Percentiles rank a stretch among this genome's conserved stretches.
phyloP scores from a whole-genome alignment of 2,888 invertebrate genomes.

The Drosophila sordidula region DNA sequence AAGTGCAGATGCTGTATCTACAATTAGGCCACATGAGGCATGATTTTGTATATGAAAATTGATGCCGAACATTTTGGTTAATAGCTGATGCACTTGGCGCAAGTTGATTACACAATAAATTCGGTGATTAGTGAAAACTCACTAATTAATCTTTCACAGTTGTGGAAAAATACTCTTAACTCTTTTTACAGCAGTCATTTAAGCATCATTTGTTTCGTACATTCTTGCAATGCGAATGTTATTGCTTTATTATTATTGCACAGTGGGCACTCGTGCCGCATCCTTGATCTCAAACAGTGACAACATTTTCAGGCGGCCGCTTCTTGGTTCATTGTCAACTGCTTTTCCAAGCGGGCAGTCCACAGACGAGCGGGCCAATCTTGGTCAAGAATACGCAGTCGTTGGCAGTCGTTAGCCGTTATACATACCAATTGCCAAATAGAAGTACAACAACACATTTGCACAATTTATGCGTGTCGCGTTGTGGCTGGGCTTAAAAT shows the following conservation, averaged over 20 bases:
- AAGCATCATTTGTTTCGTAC: slow-evolving; percentile 26
- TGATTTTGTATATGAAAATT: slow-evolving; percentile 20
- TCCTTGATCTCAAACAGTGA: slow-evolving; percentile 68
- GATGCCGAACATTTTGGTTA: slow-evolving; percentile 26
- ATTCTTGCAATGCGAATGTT: slow-evolving; percentile 39
- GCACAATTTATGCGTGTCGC: slow-evolving; percentile 64
- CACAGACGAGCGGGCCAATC: slow-evolving; percentile 33
- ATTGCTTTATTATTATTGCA: slow-evolving; percentile 33
- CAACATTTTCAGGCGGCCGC: slow-evolving; percentile 12
- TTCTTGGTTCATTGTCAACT: slow-evolving; percentile 53
- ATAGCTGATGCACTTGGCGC: slow-evolving; percentile 31
- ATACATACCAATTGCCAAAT: slow-evolving; percentile 43
- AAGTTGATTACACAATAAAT: slow-evolving; percentile 39
- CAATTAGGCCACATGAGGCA: slow-evolving; percentile 30
- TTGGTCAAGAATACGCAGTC: slow-evolving; percentile 56
- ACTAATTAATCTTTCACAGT: slow-evolving; percentile 37
- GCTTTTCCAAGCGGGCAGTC: slow-evolving; percentile 51
- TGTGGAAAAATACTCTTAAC: slow-evolving; percentile 3
- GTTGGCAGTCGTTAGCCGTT: slow-evolving; percentile 9
- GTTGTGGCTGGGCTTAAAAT: slow-evolving; percentile 41
- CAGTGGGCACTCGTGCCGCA: slow-evolving; percentile 31
- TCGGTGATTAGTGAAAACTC: slow-evolving; percentile 56
- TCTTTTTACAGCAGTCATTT: slow-evolving; percentile 36
- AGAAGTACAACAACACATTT: slow-evolving; percentile 39
- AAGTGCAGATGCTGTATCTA: slow-evolving; percentile 27